Evolutionary conservation across 2,797 vertebrate genomes (phyloP).

Genomic region (Phrynocephalus vlangalii): DNA sequence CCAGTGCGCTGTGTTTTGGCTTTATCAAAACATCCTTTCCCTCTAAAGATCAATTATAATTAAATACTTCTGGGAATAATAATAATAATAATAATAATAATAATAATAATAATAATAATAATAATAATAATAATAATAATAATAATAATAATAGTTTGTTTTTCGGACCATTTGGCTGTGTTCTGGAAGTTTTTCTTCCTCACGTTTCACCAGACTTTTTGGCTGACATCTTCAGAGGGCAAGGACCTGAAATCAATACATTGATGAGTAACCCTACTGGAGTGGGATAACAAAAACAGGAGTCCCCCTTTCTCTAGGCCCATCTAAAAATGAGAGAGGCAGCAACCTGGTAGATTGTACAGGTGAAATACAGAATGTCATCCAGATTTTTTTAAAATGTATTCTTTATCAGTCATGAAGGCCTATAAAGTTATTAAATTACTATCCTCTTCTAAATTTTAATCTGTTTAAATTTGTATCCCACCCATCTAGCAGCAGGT

Average conservation of each 20-base stretch:
- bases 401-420: neutral
- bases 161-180: no score
- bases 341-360: conserved; percentile 56
- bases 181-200: no score
- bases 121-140: no score
- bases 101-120: no score
- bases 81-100: no score
- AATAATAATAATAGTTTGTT: no score
- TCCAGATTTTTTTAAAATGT: conserved; percentile 26
- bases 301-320: conserved; percentile 21
- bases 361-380: conserved; percentile 56
- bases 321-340: conserved; percentile 51
- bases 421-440: conserved; percentile 4
- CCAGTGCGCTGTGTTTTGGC: neutral
- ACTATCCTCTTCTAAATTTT: neutral
- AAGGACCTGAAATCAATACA: no score
- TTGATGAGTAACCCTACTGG: no score
- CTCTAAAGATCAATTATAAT: neutral
- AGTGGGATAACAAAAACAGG: conserved; percentile 50
- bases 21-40: neutral
- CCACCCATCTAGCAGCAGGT: no score
- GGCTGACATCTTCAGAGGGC: no score
- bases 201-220: no score
- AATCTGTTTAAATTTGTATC: no score
- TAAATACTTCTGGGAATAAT: neutral